These are phyloP conservation scores for Dromaius novaehollandiae DNA, from an alignment of 2,113 vertebrate genomes.

Conservation along the genomic window DNA sequence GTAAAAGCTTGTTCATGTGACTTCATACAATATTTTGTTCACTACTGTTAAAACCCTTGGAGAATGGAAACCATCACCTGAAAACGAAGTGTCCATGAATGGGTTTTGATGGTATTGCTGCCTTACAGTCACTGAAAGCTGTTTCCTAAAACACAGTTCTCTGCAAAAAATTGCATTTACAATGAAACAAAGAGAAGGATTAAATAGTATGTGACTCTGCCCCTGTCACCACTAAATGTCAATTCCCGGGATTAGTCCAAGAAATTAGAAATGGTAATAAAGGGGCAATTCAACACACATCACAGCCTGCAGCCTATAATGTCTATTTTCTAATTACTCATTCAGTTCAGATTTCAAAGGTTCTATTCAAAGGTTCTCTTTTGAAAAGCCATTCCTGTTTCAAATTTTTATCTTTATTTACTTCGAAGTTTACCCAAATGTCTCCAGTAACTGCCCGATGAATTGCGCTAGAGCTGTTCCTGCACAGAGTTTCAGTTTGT, in stretches of 20 bases:
- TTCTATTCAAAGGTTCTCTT: background rate
- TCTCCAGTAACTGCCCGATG: background rate
- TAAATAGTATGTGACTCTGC: conserved; percentile 6
- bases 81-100: background rate
- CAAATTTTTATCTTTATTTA: background rate
- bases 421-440: background rate
- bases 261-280: background rate
- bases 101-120: background rate
- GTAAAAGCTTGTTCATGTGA: background rate
- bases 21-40: background rate
- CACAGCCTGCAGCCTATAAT: background rate
- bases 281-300: background rate
- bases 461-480: background rate
- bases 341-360: background rate
- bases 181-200: background rate
- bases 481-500: background rate
- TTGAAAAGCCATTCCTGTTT: background rate
- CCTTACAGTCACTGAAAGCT: background rate
- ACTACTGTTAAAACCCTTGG: background rate
- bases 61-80: background rate
- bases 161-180: background rate
- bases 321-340: background rate
- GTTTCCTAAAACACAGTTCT: background rate
- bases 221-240: background rate
- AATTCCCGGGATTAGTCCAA: conserved; percentile 19